Evolutionary conservation across 1,140 invertebrate species (phyloP).

Genomic region (Bombus impatiens): DNA sequence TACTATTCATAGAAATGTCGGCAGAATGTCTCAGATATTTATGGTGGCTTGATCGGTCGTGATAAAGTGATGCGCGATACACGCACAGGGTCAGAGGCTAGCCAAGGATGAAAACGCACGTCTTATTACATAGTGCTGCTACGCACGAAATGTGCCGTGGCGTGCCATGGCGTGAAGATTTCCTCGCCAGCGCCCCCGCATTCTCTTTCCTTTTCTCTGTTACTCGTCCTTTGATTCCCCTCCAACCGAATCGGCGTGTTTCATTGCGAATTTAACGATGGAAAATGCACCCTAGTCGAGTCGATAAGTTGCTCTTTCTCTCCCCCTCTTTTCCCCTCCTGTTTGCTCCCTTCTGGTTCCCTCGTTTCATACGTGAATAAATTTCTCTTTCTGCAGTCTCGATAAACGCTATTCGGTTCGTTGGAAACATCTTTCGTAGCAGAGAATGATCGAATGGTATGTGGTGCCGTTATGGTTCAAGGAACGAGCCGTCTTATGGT

Average conservation of each 20-base stretch:
- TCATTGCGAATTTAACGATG: conserved; percentile 70
- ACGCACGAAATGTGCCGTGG: conserved; percentile 75
- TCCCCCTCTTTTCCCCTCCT: conserved; percentile 20
- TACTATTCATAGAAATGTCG: conserved; percentile 28
- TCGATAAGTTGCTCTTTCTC: conserved; percentile 64
- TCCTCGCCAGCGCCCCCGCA: conserved; percentile 6
- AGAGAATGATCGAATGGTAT: background rate
- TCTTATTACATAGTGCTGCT: conserved; percentile 70
- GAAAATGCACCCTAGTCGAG: conserved; percentile 71
- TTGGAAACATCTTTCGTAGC: background rate
- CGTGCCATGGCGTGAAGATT: conserved; percentile 49
- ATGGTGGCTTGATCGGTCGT: conserved; percentile 49
- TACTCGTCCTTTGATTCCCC: background rate
- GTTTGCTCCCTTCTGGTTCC: conserved; percentile 32
- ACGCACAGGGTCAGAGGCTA: conserved; percentile 41
- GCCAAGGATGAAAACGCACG: conserved; percentile 60
- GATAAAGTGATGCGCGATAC: conserved; percentile 27
- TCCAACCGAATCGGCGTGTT: conserved; percentile 44
- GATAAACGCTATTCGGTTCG: background rate
- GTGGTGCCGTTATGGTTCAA: background rate
- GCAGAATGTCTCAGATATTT: conserved; percentile 68
- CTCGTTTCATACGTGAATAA: background rate
- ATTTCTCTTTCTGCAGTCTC: background rate
- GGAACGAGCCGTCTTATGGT: background rate
- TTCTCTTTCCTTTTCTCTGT: conserved; percentile 38